A percentile compares a stretch with the other conserved stretches of the same genome.
phyloP scores from a whole-genome alignment of 2,888 invertebrate genomes.

The Elegia similella region DNA sequence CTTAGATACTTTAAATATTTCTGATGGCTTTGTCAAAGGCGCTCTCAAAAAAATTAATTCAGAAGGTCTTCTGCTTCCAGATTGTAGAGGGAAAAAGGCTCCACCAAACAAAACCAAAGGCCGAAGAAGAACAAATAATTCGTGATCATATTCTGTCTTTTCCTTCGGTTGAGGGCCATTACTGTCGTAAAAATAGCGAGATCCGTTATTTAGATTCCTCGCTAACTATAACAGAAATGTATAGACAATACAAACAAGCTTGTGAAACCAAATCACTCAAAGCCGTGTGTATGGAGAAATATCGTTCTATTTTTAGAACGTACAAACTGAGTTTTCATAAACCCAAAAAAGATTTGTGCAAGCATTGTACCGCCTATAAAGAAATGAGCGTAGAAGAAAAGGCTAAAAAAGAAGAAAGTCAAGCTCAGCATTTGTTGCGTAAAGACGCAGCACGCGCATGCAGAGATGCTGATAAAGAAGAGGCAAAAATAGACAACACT shows the following conservation, averaged over 20 bases:
- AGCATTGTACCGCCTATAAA: constrained; percentile 3
- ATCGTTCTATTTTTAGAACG: too few species aligned
- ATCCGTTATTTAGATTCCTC: constrained; percentile 26
- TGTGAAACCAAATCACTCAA: constrained; percentile 21
- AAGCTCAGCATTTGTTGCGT: neutral
- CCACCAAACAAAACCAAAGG: constrained; percentile 23
- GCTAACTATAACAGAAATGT: constrained; percentile 27
- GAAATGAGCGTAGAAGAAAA: constrained; percentile 6
- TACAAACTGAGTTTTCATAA: constrained; percentile 2
- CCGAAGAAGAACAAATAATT: constrained; percentile 23
- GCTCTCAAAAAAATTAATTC: constrained; percentile 20
- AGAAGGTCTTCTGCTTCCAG: constrained; percentile 24
- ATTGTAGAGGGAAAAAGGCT: constrained; percentile 25
- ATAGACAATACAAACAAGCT: constrained; percentile 21
- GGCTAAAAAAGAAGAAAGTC: neutral
- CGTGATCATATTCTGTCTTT: constrained; percentile 26
- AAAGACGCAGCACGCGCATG: constrained; percentile 22
- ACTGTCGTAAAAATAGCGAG: constrained; percentile 9
- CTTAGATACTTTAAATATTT: too few species aligned
- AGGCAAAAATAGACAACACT: constrained; percentile 25
- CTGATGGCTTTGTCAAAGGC: constrained; percentile 26
- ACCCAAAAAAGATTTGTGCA: constrained; percentile 8
- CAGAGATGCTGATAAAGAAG: constrained; percentile 35
- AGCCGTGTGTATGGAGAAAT: constrained; percentile 28
- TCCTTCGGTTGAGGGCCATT: constrained; percentile 28